phyloP scores from a whole-genome alignment of 2,888 invertebrate genomes.

The Protophormia terraenovae region DNA sequence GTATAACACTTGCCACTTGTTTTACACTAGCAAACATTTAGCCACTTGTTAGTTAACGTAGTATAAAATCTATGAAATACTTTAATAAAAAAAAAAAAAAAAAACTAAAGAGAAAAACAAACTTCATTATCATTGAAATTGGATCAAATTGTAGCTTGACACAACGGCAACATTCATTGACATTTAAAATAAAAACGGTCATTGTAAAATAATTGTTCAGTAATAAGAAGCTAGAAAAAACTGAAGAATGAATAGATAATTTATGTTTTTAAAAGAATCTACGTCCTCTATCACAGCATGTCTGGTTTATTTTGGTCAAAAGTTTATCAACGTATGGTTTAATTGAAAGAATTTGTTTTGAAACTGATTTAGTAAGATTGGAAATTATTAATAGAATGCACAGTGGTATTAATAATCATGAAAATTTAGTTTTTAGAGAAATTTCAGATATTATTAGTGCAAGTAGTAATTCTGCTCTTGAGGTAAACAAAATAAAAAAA shows the following conservation, averaged over 20 bases:
- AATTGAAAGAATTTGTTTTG: not conserved
- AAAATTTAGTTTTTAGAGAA: too few relatives aligned
- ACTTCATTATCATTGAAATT: conserved; percentile 49
- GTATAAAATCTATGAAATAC: not conserved
- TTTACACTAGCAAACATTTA: conserved; percentile 8
- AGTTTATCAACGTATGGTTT: not conserved
- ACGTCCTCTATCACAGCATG: conserved; percentile 10
- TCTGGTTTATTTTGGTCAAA: conserved; percentile 11
- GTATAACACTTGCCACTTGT: conserved; percentile 19
- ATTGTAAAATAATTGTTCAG: conserved; percentile 33
- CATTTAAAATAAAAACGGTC: conserved; percentile 60
- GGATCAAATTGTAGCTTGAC: conserved; percentile 56
- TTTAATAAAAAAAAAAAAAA: not conserved
- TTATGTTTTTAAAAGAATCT: not conserved
- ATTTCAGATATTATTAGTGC: too few relatives aligned
- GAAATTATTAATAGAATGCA: not conserved
- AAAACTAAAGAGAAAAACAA: not conserved
- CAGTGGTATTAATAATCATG: too few relatives aligned
- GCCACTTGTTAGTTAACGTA: conserved; percentile 19
- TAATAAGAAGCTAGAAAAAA: conserved; percentile 1
- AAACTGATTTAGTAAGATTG: not conserved
- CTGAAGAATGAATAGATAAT: conserved; percentile 4
- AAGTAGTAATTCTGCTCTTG: too few relatives aligned
- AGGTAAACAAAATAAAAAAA: too few relatives aligned
- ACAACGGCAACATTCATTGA: conserved; percentile 39